A percentile compares a stretch with the other conserved stretches of the same genome.
These are phyloP conservation scores for Melospiza melodia DNA, from an alignment of 2,113 vertebrate species.

Conservation along the genomic window DNA sequence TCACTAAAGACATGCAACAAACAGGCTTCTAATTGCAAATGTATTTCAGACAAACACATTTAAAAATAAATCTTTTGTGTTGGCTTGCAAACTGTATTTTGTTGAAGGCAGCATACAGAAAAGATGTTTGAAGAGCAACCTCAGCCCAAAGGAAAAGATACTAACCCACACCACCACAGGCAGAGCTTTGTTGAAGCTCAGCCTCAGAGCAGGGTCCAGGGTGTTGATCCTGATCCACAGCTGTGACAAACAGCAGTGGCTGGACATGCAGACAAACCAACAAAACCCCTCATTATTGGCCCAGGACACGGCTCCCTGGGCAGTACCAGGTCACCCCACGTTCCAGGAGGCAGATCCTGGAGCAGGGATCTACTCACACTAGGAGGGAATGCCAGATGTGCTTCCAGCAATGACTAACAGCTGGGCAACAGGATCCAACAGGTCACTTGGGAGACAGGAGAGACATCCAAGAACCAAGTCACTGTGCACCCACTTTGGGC, in stretches of 20 bases:
- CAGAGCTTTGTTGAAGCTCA: neutral
- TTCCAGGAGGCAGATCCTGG: neutral
- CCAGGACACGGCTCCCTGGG: neutral
- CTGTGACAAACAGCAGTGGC: neutral
- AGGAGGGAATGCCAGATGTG: neutral
- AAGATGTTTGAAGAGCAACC: neutral
- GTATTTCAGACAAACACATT: neutral
- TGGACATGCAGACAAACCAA: neutral
- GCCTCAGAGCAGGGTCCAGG: neutral
- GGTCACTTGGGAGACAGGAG: neutral
- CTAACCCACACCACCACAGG: rapidly evolving
- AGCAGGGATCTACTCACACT: neutral
- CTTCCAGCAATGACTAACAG: neutral
- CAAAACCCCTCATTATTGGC: neutral
- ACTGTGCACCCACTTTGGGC: neutral
- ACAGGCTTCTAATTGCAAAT: neutral
- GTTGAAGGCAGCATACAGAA: neutral
- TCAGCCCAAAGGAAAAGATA: neutral
- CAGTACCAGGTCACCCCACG: neutral
- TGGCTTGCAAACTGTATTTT: neutral
- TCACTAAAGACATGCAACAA: neutral
- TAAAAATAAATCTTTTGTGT: neutral
- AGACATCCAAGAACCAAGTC: conserved; percentile 8
- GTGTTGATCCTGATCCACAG: neutral
- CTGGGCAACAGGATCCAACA: neutral